These are phyloP conservation scores for Pammene fasciana DNA, from an alignment of 2,888 invertebrate genomes.

Conservation along the genomic window DNA sequence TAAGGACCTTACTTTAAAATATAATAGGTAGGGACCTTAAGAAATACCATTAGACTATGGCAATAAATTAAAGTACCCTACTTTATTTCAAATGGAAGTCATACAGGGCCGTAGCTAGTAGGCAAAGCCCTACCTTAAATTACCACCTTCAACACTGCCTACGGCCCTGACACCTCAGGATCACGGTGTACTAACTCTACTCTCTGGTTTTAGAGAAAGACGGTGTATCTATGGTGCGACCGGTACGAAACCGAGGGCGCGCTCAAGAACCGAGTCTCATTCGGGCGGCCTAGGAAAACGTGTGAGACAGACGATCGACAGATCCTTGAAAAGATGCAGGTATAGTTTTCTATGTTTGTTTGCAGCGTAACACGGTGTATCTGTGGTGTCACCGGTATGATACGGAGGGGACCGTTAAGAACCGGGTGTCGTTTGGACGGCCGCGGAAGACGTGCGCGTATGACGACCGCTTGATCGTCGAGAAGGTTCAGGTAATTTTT, in stretches of 20 bases:
- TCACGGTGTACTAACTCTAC: constrained; percentile 3
- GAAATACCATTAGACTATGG: too few relatives aligned
- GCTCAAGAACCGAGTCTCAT: constrained; percentile 6
- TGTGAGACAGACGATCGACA: neutral
- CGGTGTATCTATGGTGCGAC: constrained; percentile 10
- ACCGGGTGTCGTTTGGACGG: constrained; percentile 13
- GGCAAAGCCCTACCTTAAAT: too few relatives aligned
- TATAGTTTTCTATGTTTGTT: neutral
- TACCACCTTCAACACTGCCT: too few relatives aligned
- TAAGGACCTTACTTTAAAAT: too few relatives aligned
- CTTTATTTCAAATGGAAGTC: too few relatives aligned
- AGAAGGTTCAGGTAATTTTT: constrained; percentile 15
- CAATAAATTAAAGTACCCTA: too few relatives aligned
- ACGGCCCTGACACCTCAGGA: neutral
- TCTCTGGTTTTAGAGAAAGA: constrained; percentile 17
- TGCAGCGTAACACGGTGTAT: constrained; percentile 19
- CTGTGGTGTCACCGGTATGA: constrained; percentile 17
- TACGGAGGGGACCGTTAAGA: constrained; percentile 19
- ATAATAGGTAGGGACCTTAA: too few relatives aligned
- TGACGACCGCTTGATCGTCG: constrained; percentile 19
- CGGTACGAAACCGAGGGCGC: constrained; percentile 9
- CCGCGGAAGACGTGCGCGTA: constrained; percentile 25
- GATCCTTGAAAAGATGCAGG: constrained; percentile 6
- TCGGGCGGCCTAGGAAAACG: constrained; percentile 3
- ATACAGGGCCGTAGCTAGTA: too few relatives aligned